Base-by-base conservation (phyloP, 2,797 vertebrate species). In the Rhabdomys pumilio region DNA sequence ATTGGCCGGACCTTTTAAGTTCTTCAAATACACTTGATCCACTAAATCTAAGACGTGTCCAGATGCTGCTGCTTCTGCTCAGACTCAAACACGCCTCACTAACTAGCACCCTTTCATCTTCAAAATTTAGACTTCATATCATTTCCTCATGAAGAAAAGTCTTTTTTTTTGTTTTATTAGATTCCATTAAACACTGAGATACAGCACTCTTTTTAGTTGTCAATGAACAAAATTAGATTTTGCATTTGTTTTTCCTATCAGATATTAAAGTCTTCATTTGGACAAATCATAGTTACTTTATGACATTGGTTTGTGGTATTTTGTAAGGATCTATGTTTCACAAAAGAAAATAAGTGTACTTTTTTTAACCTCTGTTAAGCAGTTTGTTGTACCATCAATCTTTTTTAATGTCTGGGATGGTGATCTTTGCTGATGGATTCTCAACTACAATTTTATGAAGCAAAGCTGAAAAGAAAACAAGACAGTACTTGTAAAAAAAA, bases 381-480 rank as follows among this genome's bases (percentile, higher is more conserved):
- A 38, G 97, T 34, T 98, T 99, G 95, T 98, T 98, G 97, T 99
- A 99, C 99, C 99, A 99, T 90, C 99, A 98, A 86, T 99, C 99
- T 97, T 99, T 99, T 98, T 99, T 99, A 89, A 38, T 38, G 38
- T 99, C 99, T 53, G 2, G 91, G 75, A 99, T 99, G 17, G 98
- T 98, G 96, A 99, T 98, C 63, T 99, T 98, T 1, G 98, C 97
- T 4, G 98, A 94, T 1, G 99, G 99, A 97, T 97, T 98, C 97
- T 99, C 98, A 0, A 98, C 98, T 95, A 99, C 98, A 93, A 99
- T 98, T 98, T 99, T 99, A 93, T 99, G 99, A 89, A 99, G 98
- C 97, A 99, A 97, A 79, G 99, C 99, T 99, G 89, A 91, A 90
- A 98, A 96, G 24, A 96, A 94, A 93, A 90, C 50, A 76, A 95